Evolutionary conservation across 2,888 invertebrate genomes (phyloP), one percentile per base, ranked within the genome.

Genomic region (Gisinianus flammeolus): DNA sequence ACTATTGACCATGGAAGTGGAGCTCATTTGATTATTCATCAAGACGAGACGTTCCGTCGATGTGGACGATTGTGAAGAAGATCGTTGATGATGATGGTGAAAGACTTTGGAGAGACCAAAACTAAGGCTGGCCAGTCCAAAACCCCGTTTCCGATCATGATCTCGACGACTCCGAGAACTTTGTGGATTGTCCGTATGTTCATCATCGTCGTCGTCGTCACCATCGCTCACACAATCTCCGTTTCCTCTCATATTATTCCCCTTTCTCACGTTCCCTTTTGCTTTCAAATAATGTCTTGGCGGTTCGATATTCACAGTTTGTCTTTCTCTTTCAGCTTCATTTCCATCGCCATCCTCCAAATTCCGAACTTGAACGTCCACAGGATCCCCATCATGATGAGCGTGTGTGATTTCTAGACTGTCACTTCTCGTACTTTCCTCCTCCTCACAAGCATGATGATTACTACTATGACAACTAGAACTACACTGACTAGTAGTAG

Each of bases 61-160:
- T 2, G 64, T 75, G 4, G 78, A 75, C 2, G 76, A 76, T 52
- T 78, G 80, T 16, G 76, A 64, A 22, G 77, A 77, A 10, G 78
- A 68, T 31, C 76, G 75, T 16, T 78, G 75, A 30, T 78, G 75
- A 30, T 79, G 78, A 58, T 58, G 56, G 58, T 22, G 69, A 26
- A 69, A 69, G n/a, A 69, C 69, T 69, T 69, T 69, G 3, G 69
- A 44, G 77, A 80, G 79, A 72, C 73, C 79, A 52, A 76, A 80
- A 56, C 78, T 77, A 35, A 79, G 75, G 26, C 80, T 79, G 22
- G 79, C 64, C 8, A 80, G 77, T 44, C 79, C 81, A 69, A 82
- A 82, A 70, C 62, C 76, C 31, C 80, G 71, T 76, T 79, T 79
- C 54, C 73, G 33, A 12, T 73, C 58, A 8, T 72, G 33, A 8